These are phyloP conservation scores for Mystacornis crossleyi DNA, from an alignment of 2,113 vertebrate genomes.

Conservation along the genomic window DNA sequence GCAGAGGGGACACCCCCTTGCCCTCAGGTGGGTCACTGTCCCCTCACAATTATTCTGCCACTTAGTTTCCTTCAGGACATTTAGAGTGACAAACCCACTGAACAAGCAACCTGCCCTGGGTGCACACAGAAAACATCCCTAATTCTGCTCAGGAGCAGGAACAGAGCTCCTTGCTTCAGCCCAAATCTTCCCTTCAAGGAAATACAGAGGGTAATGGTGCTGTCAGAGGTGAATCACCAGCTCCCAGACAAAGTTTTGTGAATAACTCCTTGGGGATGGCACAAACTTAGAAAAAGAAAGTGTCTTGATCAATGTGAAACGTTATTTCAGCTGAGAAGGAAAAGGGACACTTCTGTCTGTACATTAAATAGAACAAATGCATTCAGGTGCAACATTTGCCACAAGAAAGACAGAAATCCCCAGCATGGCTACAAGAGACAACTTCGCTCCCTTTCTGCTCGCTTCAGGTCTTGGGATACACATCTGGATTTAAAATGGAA, in stretches of 20 bases:
- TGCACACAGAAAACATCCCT: neutral
- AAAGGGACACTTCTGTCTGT: neutral
- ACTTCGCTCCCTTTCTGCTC: neutral
- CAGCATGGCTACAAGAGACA: neutral
- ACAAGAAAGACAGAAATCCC: neutral
- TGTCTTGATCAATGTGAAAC: neutral
- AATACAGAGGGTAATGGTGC: neutral
- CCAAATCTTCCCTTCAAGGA: neutral
- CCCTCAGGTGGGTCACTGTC: neutral
- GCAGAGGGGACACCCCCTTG: accelerated
- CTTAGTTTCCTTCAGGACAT: neutral
- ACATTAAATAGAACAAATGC: neutral
- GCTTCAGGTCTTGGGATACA: neutral
- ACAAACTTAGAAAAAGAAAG: neutral
- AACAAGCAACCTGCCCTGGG: neutral
- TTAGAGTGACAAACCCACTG: neutral
- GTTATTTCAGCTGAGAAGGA: neutral
- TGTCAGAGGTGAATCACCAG: neutral
- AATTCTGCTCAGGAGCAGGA: neutral
- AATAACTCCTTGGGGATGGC: neutral
- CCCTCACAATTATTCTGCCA: neutral
- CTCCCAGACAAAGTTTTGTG: neutral
- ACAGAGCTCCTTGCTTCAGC: neutral
- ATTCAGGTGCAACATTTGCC: neutral
- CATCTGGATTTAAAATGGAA: neutral